Evolutionary conservation across 2,113 vertebrate species (phyloP).

Genomic region (Syngnathus scovelli): DNA sequence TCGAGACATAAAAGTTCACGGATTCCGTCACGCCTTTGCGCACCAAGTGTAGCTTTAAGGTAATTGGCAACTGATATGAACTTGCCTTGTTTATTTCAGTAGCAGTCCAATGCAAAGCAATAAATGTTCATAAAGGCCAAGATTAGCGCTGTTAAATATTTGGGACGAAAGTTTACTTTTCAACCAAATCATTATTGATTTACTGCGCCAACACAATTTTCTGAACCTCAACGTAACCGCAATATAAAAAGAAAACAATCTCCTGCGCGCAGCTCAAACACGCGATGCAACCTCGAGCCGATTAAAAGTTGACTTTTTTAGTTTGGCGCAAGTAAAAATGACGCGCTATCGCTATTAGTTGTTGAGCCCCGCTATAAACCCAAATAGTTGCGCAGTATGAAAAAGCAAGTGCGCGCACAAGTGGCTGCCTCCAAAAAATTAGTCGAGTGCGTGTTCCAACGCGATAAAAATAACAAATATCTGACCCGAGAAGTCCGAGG

Average conservation of each 20-base stretch:
- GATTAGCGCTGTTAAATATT: too few relatives aligned
- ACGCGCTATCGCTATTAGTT: neutral
- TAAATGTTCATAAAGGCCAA: neutral
- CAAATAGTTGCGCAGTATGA: neutral
- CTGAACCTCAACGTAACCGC: too few relatives aligned
- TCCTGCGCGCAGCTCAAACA: neutral
- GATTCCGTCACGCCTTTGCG: conserved; percentile 9
- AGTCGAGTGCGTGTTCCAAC: neutral
- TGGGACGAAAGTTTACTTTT: too few relatives aligned
- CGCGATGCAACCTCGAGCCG: neutral
- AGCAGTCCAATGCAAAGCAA: neutral
- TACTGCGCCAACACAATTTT: too few relatives aligned
- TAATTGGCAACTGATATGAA: conserved; percentile 11
- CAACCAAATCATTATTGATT: too few relatives aligned
- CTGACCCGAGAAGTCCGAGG: conserved; percentile 80
- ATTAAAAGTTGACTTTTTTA: neutral
- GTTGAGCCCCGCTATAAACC: neutral
- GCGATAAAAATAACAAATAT: neutral
- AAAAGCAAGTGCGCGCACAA: neutral
- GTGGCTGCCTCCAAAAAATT: neutral
- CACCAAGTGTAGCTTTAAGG: neutral
- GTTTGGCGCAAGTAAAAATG: neutral
- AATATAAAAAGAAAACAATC: too few relatives aligned
- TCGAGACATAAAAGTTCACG: neutral
- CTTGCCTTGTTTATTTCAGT: neutral